Percentiles rank a stretch among this genome's conserved stretches.
phyloP scores from a whole-genome alignment of 2,888 invertebrate genomes.

The Petrophora chlorosata region DNA sequence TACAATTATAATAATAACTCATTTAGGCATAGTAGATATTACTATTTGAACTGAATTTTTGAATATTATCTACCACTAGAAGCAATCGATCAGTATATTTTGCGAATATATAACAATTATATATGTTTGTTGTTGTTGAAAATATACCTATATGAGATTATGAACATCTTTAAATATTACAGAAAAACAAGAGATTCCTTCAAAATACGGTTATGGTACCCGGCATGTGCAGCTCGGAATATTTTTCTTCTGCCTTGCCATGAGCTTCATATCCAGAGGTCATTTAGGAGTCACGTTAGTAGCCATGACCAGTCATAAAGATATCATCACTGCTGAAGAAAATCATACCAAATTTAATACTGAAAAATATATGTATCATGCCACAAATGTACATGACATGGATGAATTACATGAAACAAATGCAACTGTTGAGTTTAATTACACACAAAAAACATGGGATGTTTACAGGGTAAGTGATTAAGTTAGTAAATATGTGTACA shows the following conservation, averaged over 20 bases:
- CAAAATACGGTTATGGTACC: slow-evolving; percentile 21
- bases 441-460: slow-evolving; percentile 21
- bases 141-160: slow-evolving; percentile 4
- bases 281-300: slow-evolving; percentile 36
- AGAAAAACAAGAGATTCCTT: slow-evolving; percentile 12
- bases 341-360: neutral
- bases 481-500: no score
- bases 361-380: no score
- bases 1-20: no score
- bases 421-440: neutral
- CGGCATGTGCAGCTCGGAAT: slow-evolving; percentile 30
- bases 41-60: no score
- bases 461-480: slow-evolving; percentile 24
- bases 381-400: no score
- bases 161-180: slow-evolving; percentile 19
- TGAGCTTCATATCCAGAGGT: slow-evolving; percentile 23
- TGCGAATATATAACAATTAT: no score
- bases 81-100: no score
- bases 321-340: no score
- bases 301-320: slow-evolving; percentile 34
- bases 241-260: slow-evolving; percentile 16
- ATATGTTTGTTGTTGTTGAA: no score
- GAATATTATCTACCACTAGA: no score
- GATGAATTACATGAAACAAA: neutral
- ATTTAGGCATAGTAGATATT: no score